These are phyloP conservation scores for Ganaspis brasiliensis DNA, from an alignment of 2,888 invertebrate species.

Conservation along the genomic window DNA sequence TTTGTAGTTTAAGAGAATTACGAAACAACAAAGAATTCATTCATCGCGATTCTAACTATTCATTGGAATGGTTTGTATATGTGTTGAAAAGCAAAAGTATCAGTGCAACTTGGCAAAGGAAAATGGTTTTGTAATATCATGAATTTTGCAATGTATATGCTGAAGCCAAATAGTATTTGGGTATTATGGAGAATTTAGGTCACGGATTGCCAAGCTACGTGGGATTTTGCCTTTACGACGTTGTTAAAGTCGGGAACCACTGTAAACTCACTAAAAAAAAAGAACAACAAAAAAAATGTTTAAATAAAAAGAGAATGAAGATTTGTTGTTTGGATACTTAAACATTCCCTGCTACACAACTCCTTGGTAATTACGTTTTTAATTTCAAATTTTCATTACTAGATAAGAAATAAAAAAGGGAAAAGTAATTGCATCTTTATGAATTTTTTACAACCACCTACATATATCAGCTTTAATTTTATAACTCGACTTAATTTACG, in stretches of 20 bases:
- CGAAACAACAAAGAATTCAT: constrained; percentile 4
- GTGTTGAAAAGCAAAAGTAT: neutral
- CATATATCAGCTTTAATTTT: neutral
- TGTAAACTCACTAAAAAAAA: neutral
- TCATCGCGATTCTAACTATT: neutral
- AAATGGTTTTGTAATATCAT: neutral
- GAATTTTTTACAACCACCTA: neutral
- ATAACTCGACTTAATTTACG: neutral
- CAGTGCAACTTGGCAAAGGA: constrained; percentile 2
- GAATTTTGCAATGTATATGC: constrained; percentile 19
- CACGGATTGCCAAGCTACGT: constrained; percentile 46
- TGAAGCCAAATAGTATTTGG: constrained; percentile 18
- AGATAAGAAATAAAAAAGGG: neutral
- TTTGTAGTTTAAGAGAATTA: neutral
- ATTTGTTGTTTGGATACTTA: neutral
- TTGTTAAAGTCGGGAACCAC: constrained; percentile 51
- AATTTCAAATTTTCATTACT: neutral
- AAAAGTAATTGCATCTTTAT: constrained; percentile 3
- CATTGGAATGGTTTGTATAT: neutral
- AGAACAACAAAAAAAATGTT: neutral
- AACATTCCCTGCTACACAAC: neutral
- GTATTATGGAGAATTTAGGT: constrained; percentile 53
- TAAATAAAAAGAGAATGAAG: neutral
- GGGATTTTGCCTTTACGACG: constrained; percentile 59
- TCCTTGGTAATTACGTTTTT: neutral